Evolutionary conservation across 2,888 invertebrate genomes (phyloP).

Genomic region (Dicyrtomina minuta): DNA sequence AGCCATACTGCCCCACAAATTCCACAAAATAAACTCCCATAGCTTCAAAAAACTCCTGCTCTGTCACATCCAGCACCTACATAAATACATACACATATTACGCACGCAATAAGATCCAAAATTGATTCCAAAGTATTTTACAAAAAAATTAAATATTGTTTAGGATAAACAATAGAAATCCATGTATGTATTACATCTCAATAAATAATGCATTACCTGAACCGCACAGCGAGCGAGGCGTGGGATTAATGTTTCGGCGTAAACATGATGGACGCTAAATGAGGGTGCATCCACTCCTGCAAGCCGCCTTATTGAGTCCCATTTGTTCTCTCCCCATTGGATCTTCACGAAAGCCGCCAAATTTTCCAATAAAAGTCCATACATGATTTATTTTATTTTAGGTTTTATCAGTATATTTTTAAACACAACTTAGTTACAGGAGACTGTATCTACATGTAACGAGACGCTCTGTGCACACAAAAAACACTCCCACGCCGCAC

Average conservation of each 20-base stretch:
- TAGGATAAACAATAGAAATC: too few relatives aligned
- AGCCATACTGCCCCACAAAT: constrained; percentile 92
- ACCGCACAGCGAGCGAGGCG: constrained; percentile 82
- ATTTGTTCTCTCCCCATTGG: constrained; percentile 90
- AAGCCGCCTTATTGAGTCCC: constrained; percentile 85
- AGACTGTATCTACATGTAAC: too few relatives aligned
- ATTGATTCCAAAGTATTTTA: too few relatives aligned
- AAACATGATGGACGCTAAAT: constrained; percentile 83
- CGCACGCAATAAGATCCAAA: too few relatives aligned
- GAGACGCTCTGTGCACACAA: too few relatives aligned
- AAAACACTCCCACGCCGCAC: too few relatives aligned
- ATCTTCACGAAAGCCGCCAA: constrained; percentile 88
- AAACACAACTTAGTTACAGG: too few relatives aligned
- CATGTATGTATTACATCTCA: too few relatives aligned
- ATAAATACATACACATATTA: too few relatives aligned
- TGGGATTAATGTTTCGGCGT: constrained; percentile 84
- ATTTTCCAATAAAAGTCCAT: constrained; percentile 91
- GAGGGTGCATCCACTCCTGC: constrained; percentile 85
- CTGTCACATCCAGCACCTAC: constrained; percentile 83
- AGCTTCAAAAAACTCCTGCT: constrained; percentile 86
- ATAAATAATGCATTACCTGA: too few relatives aligned
- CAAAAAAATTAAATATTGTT: too few relatives aligned
- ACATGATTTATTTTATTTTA: constrained; percentile 76
- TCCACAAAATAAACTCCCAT: constrained; percentile 93
- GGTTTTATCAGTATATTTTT: too few relatives aligned